Percentiles rank a stretch among this genome's conserved stretches.
These are phyloP conservation scores for Percopsis transmontana DNA, from an alignment of 2,113 vertebrate genomes.

Conservation along the genomic window DNA sequence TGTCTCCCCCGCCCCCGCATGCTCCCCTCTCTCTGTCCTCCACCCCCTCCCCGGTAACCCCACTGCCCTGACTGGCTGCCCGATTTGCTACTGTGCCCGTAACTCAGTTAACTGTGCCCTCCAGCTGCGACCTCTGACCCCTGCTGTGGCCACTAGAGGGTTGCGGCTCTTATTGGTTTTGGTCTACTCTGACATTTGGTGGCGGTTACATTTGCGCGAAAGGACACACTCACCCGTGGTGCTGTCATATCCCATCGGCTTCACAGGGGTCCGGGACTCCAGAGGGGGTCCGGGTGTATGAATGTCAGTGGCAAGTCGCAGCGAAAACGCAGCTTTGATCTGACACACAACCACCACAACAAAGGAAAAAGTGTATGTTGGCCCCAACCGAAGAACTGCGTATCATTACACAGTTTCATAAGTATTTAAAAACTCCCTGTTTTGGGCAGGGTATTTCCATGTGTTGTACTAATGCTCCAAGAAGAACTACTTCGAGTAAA, in stretches of 20 bases:
- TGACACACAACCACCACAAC: not conserved
- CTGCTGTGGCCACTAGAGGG: constrained; percentile 10
- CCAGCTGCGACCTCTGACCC: constrained; percentile 38
- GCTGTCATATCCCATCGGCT: constrained; percentile 31
- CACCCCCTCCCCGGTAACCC: constrained; percentile 30
- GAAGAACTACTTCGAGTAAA: no score
- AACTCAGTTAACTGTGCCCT: constrained; percentile 47
- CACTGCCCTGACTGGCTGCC: constrained; percentile 16
- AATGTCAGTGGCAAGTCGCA: not conserved
- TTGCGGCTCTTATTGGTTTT: constrained; percentile 55
- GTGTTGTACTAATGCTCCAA: no score
- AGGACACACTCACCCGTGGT: constrained; percentile 16
- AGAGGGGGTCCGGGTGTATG: not conserved
- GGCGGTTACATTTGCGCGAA: constrained; percentile 27
- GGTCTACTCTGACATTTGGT: constrained; percentile 51
- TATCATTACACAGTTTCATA: no score
- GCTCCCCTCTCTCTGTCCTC: constrained; percentile 20
- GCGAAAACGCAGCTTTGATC: not conserved
- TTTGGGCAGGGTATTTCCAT: no score
- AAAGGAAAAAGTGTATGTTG: no score
- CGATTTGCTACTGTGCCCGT: constrained; percentile 48
- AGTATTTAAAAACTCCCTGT: no score
- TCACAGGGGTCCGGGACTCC: not conserved
- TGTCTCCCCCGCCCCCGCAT: constrained; percentile 31
- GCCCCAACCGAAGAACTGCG: no score